These are phyloP conservation scores for Ophioderma brevispina DNA, from an alignment of 35 echinoderm and acorn worm genomes.

Conservation along the genomic window DNA sequence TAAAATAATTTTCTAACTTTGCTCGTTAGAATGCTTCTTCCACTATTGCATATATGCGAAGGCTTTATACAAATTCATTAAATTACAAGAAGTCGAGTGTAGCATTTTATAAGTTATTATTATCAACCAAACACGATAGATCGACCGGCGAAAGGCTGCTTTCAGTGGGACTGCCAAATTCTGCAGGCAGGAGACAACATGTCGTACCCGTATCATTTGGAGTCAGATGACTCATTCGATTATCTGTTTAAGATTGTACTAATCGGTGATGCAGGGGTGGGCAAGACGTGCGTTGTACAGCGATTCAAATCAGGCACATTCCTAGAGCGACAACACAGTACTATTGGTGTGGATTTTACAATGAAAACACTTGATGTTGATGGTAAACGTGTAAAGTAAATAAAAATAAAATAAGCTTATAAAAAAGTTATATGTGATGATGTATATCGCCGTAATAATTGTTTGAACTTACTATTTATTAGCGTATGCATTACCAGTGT, in stretches of 20 bases:
- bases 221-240: slow-evolving; percentile 96
- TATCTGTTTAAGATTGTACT: slow-evolving; percentile 99
- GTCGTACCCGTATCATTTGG: slow-evolving; percentile 79
- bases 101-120: no score
- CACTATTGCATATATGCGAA: not conserved
- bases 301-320: slow-evolving; percentile 98
- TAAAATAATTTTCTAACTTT: not conserved
- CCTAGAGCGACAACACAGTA: slow-evolving; percentile 96
- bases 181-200: slow-evolving; percentile 7
- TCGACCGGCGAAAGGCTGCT: no score
- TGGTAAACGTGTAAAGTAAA: slow-evolving; percentile 90
- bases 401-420: slow-evolving; percentile 52
- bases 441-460: no score
- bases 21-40: not conserved
- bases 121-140: no score
- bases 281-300: slow-evolving; percentile 99
- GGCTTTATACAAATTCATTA: not conserved
- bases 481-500: no score
- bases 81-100: not conserved
- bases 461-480: no score
- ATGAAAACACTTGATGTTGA: slow-evolving; percentile 99
- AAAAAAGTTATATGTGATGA: no score
- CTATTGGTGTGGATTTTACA: slow-evolving; percentile 99
- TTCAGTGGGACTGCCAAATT: not conserved
- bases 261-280: slow-evolving; percentile 97